Evolutionary conservation across 2,113 vertebrate species (phyloP).

Genomic region (Microcebus murinus): DNA sequence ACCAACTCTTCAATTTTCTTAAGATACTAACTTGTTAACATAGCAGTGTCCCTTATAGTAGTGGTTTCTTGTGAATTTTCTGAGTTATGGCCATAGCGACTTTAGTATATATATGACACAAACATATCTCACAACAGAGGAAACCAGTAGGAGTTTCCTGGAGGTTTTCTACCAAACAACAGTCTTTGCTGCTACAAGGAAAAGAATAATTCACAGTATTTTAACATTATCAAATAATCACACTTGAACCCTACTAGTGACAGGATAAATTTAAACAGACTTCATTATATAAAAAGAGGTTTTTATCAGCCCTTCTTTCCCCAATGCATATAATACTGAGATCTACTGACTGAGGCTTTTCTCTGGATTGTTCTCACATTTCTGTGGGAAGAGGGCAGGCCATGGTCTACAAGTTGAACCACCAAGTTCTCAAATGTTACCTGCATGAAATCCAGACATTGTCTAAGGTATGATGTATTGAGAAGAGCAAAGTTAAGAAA

Average conservation of each 20-base stretch:
- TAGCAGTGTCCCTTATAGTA: background rate
- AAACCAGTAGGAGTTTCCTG: background rate
- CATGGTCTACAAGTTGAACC: background rate
- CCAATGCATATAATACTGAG: rapidly evolving
- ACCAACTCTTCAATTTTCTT: background rate
- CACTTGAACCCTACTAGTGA: no score
- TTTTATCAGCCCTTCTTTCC: background rate
- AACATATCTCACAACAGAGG: background rate
- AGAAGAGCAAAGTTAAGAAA: background rate
- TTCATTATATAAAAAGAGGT: background rate
- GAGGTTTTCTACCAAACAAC: background rate
- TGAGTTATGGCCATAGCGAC: background rate
- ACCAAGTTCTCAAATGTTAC: background rate
- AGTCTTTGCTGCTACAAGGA: background rate
- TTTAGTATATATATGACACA: background rate
- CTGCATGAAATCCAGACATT: background rate
- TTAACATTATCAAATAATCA: background rate
- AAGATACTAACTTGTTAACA: no score
- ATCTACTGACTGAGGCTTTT: background rate
- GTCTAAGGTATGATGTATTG: rapidly evolving
- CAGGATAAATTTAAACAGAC: background rate
- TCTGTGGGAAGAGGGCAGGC: background rate
- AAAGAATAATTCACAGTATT: background rate
- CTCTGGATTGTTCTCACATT: background rate
- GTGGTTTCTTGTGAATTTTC: background rate